phyloP scores from a whole-genome alignment of 2,797 vertebrate species.

The Rhinophrynus dorsalis region DNA sequence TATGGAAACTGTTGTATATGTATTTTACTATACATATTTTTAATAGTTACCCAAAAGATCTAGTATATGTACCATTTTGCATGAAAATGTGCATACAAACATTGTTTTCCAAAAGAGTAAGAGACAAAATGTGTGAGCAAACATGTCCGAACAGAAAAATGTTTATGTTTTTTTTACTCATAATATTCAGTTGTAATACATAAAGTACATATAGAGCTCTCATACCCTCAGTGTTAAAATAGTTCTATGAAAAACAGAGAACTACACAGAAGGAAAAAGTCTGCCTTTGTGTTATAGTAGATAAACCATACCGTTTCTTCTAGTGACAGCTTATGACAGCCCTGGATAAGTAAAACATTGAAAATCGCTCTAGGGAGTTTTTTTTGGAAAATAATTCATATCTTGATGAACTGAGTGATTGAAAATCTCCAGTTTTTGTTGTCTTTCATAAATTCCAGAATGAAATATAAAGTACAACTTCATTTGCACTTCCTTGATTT shows the following conservation, averaged over 20 bases:
- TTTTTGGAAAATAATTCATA: slow-evolving; percentile 30
- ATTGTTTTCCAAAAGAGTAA: no score
- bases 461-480: slow-evolving; percentile 17
- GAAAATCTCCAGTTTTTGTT: slow-evolving; percentile 10
- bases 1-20: no score
- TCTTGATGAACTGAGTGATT: slow-evolving; percentile 27
- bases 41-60: no score
- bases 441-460: not conserved
- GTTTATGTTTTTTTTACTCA: no score
- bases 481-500: slow-evolving; percentile 4
- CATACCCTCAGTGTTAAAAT: no score
- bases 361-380: slow-evolving; percentile 7
- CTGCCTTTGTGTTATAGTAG: slow-evolving; percentile 8
- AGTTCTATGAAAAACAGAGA: slow-evolving; percentile 20
- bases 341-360: slow-evolving; percentile 12
- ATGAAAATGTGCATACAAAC: no score
- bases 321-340: slow-evolving; percentile 15
- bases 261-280: not conserved
- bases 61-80: no score
- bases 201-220: no score
- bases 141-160: no score
- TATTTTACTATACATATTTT: no score
- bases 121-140: no score
- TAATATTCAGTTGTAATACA: no score
- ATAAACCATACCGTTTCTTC: not conserved